These are phyloP conservation scores for Brachionus plicatilis DNA, from an alignment of 1,140 invertebrate genomes.

Conservation along the genomic window DNA sequence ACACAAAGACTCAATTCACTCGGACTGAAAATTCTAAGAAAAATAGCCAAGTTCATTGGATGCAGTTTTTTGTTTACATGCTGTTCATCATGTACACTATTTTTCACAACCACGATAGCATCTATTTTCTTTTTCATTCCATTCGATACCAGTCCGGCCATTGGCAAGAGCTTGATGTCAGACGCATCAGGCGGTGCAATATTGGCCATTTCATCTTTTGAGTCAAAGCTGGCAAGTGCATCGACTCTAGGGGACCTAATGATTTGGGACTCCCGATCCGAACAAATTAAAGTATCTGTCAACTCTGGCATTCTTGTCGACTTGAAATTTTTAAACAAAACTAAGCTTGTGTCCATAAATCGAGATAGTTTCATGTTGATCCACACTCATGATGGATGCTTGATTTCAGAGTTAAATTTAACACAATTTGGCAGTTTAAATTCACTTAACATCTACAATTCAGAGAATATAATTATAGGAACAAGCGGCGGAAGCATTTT, in stretches of 20 bases:
- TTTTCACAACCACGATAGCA: not conserved
- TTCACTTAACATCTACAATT: not conserved
- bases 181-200: not conserved
- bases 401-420: not conserved
- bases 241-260: not conserved
- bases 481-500: not conserved
- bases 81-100: not conserved
- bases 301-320: not conserved
- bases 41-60: not conserved
- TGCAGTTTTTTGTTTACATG: not conserved
- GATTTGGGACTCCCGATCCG: not conserved
- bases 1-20: not conserved
- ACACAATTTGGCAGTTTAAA: not conserved
- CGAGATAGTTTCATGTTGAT: not conserved
- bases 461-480: not conserved
- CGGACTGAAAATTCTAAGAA: not conserved
- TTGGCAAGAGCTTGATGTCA: not conserved
- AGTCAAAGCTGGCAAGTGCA: not conserved
- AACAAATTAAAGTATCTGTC: not conserved
- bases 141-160: not conserved
- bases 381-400: not conserved
- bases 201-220: not conserved
- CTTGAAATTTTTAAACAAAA: not conserved
- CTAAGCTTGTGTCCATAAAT: not conserved
- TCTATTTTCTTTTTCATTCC: not conserved